phyloP scores from a whole-genome alignment of 2,797 vertebrate genomes.

The Onychomys leucogaster region DNA sequence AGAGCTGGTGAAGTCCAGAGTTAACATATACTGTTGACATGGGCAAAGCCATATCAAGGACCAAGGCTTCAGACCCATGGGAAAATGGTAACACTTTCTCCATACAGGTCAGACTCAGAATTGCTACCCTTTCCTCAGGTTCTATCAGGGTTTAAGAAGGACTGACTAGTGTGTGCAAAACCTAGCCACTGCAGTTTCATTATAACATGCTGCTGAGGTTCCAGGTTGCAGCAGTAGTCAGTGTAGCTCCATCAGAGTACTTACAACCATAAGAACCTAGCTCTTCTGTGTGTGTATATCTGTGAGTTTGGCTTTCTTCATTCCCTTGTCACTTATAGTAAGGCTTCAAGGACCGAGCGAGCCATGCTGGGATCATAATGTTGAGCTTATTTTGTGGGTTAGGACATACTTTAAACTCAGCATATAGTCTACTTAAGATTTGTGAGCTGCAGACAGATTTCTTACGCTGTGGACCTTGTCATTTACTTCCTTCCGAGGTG shows the following conservation, averaged over 20 bases:
- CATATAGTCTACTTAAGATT: not conserved
- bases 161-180: not conserved
- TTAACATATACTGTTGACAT: not conserved
- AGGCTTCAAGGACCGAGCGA: too few relatives aligned
- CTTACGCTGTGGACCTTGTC: not conserved
- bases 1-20: not conserved
- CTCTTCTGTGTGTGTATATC: not conserved
- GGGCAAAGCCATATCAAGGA: not conserved
- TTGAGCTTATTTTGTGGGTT: not conserved
- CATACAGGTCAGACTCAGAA: not conserved
- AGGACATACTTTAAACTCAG: not conserved
- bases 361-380: not conserved
- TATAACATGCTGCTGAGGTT: not conserved
- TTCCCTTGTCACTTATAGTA: not conserved
- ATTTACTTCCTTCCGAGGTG: not conserved
- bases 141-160: not conserved
- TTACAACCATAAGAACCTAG: not conserved
- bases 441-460: not conserved
- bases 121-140: not conserved
- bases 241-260: not conserved
- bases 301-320: not conserved
- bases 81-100: not conserved
- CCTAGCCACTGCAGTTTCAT: not conserved
- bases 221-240: not conserved
- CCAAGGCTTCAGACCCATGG: not conserved